Base-by-base conservation (phyloP, 2,888 invertebrate species). In the Schizotus pectinicornis region DNA sequence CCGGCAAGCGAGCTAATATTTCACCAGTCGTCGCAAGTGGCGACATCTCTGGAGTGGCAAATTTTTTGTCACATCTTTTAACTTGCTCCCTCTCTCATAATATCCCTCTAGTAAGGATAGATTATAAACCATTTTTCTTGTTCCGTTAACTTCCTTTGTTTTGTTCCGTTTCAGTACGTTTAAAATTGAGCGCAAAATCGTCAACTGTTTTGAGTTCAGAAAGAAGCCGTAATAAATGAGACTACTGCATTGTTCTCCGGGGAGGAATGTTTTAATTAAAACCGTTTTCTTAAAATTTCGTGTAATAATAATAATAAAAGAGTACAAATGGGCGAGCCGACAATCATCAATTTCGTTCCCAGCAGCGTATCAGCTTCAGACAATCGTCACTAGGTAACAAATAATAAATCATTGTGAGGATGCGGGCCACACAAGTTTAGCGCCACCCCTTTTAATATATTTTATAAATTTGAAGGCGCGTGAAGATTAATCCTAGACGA, bases 1-100 rank as follows among this genome's bases (percentile, higher is more conserved):
- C 61, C 64, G 62, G 63, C 67, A 69, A 71, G 70, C 65, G 61
- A 65, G 67, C 65, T 67, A 68, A 71, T 71, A 71, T 70, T 67
- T 64, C 61, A 69, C 62, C n/a, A 67, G 67, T 63, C 63, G 64
- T 50, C 58, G 59, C 67, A 67, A 69, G 66, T 67, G 69, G 69
- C 63, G 69, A 71, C 67, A 65, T 63, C 56, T 64, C 68, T 62
- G 64, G 63, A 67, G 65, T 62, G 64, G 64, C 62, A 51, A 63
- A 63, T 64, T 65, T 67, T 69, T 69, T 61, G 50, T 35, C 47
- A 51, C 61, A 56, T 61, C 56, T 47, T 59, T 59, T 60, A 65
- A 63, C 60, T 61, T 58, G 53, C 56, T 60, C 56, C 52, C 56
- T 59, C 63, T 63, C 58, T 58, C 54, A 53, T 65, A 61, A 63